Evolutionary conservation across 2,113 vertebrate species (phyloP).

Genomic region (Pterocles burchelli): DNA sequence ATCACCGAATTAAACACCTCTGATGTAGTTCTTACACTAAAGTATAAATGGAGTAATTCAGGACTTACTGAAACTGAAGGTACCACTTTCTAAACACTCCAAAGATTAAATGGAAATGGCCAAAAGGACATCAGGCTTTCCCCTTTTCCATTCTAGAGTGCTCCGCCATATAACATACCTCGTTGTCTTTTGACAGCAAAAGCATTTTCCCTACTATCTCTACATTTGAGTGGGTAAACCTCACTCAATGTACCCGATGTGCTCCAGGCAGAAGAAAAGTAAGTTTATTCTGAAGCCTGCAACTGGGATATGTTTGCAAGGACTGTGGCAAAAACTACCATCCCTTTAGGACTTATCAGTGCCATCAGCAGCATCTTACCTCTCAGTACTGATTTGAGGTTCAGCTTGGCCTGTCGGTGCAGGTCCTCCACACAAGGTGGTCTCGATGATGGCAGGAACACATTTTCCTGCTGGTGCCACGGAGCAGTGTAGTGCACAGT

Average conservation of each 20-base stretch:
- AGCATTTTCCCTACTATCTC: neutral
- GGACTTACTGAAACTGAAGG: neutral
- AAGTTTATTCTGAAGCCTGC: neutral
- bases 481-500: conserved; percentile 94
- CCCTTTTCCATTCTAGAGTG: neutral
- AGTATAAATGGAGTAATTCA: neutral
- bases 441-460: conserved; percentile 89
- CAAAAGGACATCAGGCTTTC: neutral
- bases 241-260: neutral
- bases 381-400: conserved; percentile 95
- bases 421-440: conserved; percentile 94
- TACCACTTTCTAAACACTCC: neutral
- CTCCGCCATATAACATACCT: neutral
- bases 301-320: neutral
- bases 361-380: conserved; percentile 74
- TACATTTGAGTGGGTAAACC: neutral
- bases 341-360: neutral
- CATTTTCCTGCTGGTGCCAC: conserved; percentile 97
- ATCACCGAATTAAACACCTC: neutral
- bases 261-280: neutral
- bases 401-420: conserved; percentile 95
- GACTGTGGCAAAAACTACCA: neutral
- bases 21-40: neutral
- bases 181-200: neutral
- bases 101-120: neutral